Percentiles rank a stretch among this genome's conserved stretches.
Conservation (phyloP, 2,113 vertebrate species). For the Lasiurus borealis region DNA sequence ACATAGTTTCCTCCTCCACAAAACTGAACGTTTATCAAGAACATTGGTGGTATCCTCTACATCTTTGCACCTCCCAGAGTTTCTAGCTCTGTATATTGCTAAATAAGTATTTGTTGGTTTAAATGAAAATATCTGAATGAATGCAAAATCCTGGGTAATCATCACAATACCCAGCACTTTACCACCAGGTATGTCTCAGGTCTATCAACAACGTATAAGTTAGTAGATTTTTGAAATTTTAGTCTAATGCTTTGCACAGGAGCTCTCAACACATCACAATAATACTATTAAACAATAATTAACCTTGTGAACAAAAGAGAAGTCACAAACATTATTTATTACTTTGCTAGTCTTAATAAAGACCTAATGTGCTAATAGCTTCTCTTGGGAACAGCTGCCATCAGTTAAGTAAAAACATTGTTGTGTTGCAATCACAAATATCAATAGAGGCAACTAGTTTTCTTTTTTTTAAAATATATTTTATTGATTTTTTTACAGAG, state of each 20-base stretch:
- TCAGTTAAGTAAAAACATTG: constrained; percentile 76
- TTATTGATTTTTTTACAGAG: too few relatives aligned
- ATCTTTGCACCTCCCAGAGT: constrained; percentile 25
- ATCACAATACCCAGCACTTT: background rate
- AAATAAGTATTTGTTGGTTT: background rate
- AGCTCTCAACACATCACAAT: constrained; percentile 58
- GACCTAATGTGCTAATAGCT: constrained; percentile 71
- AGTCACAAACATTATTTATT: constrained; percentile 75
- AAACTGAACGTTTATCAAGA: background rate
- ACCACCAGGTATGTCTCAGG: background rate
- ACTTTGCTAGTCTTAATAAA: constrained; percentile 76
- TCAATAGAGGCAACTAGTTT: constrained; percentile 65
- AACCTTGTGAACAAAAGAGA: constrained; percentile 78
- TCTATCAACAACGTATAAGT: constrained; percentile 57
- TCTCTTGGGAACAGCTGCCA: constrained; percentile 74
- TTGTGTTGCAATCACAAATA: constrained; percentile 67
- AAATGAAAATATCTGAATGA: constrained; percentile 40
- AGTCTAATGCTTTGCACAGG: constrained; percentile 40
- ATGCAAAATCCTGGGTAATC: constrained; percentile 34
- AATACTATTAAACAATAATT: constrained; percentile 76
- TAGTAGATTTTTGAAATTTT: constrained; percentile 56
- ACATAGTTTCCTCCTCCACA: background rate
- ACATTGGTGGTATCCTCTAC: background rate
- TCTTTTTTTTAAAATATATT: too few relatives aligned
- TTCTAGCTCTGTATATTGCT: constrained; percentile 50